Evolutionary conservation across 2,113 vertebrate genomes (phyloP).

Genomic region (Alethe castanea): DNA sequence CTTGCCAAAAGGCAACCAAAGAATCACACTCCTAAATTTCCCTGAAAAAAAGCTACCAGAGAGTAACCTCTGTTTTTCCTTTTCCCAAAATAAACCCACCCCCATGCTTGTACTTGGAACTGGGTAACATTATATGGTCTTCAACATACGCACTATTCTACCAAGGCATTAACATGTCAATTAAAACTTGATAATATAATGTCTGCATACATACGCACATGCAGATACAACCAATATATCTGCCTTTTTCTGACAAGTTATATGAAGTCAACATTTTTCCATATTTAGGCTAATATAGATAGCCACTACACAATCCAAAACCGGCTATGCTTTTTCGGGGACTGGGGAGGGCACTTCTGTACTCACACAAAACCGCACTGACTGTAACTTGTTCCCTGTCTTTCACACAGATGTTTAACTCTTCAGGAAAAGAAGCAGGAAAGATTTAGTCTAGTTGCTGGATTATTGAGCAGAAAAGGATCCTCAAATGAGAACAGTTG

Average conservation of each 20-base stretch:
- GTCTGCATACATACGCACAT: not conserved
- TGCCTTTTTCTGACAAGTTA: not conserved
- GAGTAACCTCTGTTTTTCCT: not conserved
- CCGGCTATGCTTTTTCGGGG: not conserved
- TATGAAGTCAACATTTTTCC: not conserved
- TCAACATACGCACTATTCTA: not conserved
- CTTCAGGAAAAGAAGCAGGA: not conserved
- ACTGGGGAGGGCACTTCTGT: not conserved
- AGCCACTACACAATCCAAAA: not conserved
- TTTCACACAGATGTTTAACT: not conserved
- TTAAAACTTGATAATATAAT: not conserved
- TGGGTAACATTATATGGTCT: not conserved
- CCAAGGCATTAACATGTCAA: not conserved
- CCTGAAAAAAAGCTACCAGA: not conserved
- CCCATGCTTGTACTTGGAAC: not conserved
- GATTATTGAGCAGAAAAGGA: not conserved
- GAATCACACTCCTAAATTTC: not conserved
- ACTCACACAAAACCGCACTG: not conserved
- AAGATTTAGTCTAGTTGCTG: not conserved
- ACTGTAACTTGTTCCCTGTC: not conserved
- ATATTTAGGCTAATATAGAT: not conserved
- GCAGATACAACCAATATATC: not conserved
- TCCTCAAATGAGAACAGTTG: not conserved
- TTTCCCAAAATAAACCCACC: constrained; percentile 22
- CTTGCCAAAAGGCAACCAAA: not conserved